Evolutionary conservation across 2,888 invertebrate genomes (phyloP).

Genomic region (Yponomeuta malinellus): DNA sequence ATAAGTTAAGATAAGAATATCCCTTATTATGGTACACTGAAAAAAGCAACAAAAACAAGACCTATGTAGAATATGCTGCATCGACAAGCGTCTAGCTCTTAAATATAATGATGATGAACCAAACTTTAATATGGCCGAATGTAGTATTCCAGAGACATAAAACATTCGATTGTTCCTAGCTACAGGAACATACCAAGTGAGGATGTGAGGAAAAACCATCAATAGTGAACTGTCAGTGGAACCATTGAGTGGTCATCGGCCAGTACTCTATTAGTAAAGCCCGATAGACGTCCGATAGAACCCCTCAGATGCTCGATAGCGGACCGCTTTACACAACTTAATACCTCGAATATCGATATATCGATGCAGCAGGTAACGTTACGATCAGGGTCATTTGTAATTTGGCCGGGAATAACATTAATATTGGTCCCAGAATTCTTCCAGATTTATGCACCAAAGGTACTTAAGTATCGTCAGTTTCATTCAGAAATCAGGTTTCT

Average conservation of each 20-base stretch:
- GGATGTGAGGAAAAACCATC: conserved; percentile 4
- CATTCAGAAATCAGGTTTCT: too few species aligned
- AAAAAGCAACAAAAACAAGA: too few species aligned
- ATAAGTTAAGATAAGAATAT: too few species aligned
- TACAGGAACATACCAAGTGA: neutral
- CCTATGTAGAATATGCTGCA: too few species aligned
- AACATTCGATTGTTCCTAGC: too few species aligned
- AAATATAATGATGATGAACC: too few species aligned
- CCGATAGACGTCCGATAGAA: conserved; percentile 15
- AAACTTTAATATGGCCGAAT: too few species aligned
- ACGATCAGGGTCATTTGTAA: neutral
- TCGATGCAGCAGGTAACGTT: conserved; percentile 31
- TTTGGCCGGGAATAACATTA: neutral
- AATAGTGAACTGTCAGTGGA: neutral
- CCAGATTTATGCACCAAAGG: too few species aligned
- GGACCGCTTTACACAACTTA: conserved; percentile 61
- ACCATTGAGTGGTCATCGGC: conserved; percentile 13
- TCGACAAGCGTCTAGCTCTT: too few species aligned
- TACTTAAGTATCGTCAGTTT: too few species aligned
- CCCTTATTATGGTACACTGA: too few species aligned
- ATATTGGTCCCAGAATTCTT: neutral
- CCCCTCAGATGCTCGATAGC: conserved; percentile 28
- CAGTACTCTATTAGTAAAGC: neutral
- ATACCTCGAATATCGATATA: conserved; percentile 57
- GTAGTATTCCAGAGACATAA: too few species aligned